These are phyloP conservation scores for Corythoichthys haematopterus DNA, from an alignment of 2,113 vertebrate genomes.

Conservation along the genomic window DNA sequence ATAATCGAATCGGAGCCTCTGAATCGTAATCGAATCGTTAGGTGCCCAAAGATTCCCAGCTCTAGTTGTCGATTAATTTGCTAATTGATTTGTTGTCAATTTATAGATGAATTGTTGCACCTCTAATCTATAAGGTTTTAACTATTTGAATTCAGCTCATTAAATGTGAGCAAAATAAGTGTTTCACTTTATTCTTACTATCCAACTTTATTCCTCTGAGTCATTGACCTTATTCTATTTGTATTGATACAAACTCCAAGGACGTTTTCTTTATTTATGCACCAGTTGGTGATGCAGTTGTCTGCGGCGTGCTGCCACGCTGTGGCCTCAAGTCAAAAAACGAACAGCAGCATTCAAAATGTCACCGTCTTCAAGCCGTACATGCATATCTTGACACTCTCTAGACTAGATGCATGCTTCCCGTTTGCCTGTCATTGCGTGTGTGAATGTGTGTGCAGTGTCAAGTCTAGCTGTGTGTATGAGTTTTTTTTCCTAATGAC, in stretches of 20 bases:
- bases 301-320: slow-evolving; percentile 4
- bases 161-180: neutral
- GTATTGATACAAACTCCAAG: neutral
- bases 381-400: slow-evolving; percentile 41
- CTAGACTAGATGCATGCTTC: slow-evolving; percentile 31
- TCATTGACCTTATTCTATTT: neutral
- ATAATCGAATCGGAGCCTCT: too few species aligned
- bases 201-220: neutral
- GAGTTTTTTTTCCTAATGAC: slow-evolving; percentile 57
- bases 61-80: too few species aligned
- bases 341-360: slow-evolving; percentile 44
- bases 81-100: too few species aligned
- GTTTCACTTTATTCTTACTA: neutral
- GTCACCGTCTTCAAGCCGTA: slow-evolving; percentile 40
- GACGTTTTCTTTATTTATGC: neutral
- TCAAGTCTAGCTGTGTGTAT: slow-evolving; percentile 31
- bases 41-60: too few species aligned
- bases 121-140: too few species aligned
- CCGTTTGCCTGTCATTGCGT: slow-evolving; percentile 27
- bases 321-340: slow-evolving; percentile 29
- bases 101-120: too few species aligned
- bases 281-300: neutral
- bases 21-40: too few species aligned
- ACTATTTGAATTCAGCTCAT: neutral
- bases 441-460: slow-evolving; percentile 25